Conservation (phyloP, 2,888 invertebrate species). For the Andrena dorsata region DNA sequence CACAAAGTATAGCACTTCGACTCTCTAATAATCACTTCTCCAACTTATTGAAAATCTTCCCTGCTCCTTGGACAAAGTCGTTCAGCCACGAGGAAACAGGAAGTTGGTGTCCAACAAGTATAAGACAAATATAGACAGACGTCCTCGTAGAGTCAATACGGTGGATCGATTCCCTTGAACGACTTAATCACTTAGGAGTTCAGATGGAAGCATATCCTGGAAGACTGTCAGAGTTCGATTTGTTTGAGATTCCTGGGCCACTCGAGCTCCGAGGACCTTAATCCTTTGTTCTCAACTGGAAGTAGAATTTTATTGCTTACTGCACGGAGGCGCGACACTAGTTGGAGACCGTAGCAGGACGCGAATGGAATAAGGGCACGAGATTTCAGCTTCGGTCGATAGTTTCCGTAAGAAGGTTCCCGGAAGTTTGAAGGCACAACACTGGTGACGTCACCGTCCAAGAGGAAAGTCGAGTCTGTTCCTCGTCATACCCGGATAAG, state of each 20-base stretch:
- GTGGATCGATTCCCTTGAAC: slow-evolving; percentile 24
- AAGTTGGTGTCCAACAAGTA: neutral
- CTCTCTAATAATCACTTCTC: too few relatives aligned
- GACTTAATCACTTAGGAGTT: too few relatives aligned
- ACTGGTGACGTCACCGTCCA: neutral
- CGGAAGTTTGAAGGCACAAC: neutral
- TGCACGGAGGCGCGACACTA: too few relatives aligned
- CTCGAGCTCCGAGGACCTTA: too few relatives aligned
- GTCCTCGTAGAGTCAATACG: neutral
- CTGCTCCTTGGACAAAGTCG: too few relatives aligned
- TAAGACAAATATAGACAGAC: neutral
- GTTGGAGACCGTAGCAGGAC: neutral
- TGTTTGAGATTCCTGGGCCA: too few relatives aligned
- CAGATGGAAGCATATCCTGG: too few relatives aligned
- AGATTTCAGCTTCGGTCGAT: neutral
- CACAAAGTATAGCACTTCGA: too few relatives aligned
- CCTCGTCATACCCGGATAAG: neutral
- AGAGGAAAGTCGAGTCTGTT: slow-evolving; percentile 5
- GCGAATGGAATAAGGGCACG: neutral
- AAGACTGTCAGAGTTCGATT: too few relatives aligned
- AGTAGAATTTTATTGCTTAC: too few relatives aligned
- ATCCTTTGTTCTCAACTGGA: too few relatives aligned
- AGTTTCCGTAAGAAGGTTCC: neutral
- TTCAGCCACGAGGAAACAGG: neutral
- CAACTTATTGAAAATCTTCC: too few relatives aligned